Evolutionary conservation across 2,797 vertebrate species (phyloP).

Genomic region (Karalla daura): DNA sequence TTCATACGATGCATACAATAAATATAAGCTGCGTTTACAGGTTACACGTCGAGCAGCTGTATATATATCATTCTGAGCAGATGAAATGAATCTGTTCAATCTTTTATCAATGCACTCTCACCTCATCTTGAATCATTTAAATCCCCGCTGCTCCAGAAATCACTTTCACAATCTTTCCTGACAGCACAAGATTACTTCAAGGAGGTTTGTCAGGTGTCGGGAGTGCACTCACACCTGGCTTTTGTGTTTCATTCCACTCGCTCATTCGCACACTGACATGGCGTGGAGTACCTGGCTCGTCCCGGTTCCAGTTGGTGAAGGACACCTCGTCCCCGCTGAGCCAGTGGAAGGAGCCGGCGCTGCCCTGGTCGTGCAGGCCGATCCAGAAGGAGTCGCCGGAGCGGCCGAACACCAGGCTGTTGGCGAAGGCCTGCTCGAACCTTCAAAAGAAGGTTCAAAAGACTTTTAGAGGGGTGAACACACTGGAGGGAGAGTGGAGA

Average conservation of each 20-base stretch:
- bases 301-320: slow-evolving; percentile 96
- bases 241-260: no score
- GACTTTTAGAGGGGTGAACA: neutral
- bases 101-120: no score
- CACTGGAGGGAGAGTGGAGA: no score
- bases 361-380: slow-evolving; percentile 88
- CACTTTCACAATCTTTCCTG: no score
- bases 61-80: no score
- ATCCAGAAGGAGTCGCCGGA: slow-evolving; percentile 92
- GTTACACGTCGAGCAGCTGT: neutral
- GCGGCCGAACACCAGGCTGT: slow-evolving; percentile 91
- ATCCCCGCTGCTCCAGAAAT: neutral
- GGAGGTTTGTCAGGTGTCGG: no score
- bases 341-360: slow-evolving; percentile 88
- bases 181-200: no score
- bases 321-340: slow-evolving; percentile 89
- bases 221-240: no score
- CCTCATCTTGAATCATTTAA: neutral
- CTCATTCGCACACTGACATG: neutral
- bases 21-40: neutral
- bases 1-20: no score
- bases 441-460: slow-evolving; percentile 73
- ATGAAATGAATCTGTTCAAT: no score
- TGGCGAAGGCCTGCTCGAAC: slow-evolving; percentile 96
- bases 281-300: slow-evolving; percentile 88